Evolutionary conservation across 2,888 invertebrate species (phyloP).

Genomic region (Salpingus planirostris): DNA sequence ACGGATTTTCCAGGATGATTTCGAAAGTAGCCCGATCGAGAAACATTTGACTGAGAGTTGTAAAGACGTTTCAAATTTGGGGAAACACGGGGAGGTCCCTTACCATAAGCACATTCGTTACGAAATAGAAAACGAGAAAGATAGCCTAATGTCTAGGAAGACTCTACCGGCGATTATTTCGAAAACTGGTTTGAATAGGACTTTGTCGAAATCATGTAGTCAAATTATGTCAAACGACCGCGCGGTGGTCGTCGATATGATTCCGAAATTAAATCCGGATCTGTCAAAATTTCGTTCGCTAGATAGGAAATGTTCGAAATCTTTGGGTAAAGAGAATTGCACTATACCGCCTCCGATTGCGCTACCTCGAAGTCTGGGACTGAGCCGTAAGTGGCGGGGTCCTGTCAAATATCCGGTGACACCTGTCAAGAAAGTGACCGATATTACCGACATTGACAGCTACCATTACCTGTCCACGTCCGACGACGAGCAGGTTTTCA

Average conservation of each 20-base stretch:
- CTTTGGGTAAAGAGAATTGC: conserved; percentile 2
- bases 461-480: conserved; percentile 44
- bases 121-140: conserved; percentile 32
- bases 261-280: conserved; percentile 27
- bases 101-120: conserved; percentile 42
- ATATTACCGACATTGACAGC: conserved; percentile 29
- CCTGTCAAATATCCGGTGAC: conserved; percentile 58
- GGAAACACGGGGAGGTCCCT: conserved; percentile 36
- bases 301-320: conserved; percentile 18
- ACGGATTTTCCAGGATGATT: too few species aligned
- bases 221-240: conserved; percentile 28
- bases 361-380: conserved; percentile 50
- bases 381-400: conserved; percentile 53
- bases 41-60: conserved; percentile 38
- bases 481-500: conserved; percentile 59
- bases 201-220: conserved; percentile 32
- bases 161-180: conserved; percentile 2
- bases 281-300: conserved; percentile 21
- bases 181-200: conserved; percentile 16
- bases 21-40: conserved; percentile 27
- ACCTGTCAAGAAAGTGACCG: conserved; percentile 44
- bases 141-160: conserved; percentile 14
- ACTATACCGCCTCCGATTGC: conserved; percentile 37
- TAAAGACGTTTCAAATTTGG: conserved; percentile 33
- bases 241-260: conserved; percentile 35